These are phyloP conservation scores for Cyanoramphus novaezelandiae DNA, from an alignment of 2,113 vertebrate genomes.

Conservation along the genomic window DNA sequence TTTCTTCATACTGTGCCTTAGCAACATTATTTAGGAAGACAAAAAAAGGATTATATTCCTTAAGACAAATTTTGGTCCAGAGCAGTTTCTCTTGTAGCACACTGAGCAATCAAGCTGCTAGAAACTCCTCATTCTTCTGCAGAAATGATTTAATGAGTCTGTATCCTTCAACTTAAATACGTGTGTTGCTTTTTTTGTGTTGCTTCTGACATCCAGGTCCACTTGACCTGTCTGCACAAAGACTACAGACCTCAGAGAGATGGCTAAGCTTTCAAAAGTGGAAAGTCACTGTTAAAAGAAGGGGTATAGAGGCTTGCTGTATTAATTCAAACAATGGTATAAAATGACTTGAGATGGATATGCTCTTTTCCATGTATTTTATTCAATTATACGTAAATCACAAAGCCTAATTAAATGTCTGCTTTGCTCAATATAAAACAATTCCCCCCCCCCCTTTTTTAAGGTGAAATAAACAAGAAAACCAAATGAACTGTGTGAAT, in stretches of 20 bases:
- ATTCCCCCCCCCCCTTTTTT: not conserved
- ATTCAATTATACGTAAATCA: not conserved
- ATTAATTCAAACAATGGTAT: not conserved
- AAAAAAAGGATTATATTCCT: not conserved
- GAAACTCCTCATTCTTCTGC: not conserved
- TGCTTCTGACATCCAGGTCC: not conserved
- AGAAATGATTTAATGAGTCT: not conserved
- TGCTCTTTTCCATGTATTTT: not conserved
- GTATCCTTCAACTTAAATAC: not conserved
- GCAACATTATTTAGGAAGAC: not conserved
- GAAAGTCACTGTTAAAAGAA: not conserved
- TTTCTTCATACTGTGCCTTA: not conserved
- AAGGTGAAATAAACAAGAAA: not conserved
- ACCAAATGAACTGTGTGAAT: not conserved
- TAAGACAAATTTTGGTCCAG: not conserved
- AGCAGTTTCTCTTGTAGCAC: not conserved
- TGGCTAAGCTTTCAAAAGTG: not conserved
- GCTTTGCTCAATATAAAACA: not conserved
- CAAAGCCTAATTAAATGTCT: not conserved
- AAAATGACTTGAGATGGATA: not conserved
- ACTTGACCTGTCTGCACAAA: not conserved
- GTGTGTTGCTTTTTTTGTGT: not conserved
- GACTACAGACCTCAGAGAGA: not conserved
- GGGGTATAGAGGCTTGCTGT: not conserved
- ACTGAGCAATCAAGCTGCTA: not conserved